These are phyloP conservation scores for Eristalinus sepulchralis DNA, from an alignment of 2,888 invertebrate genomes.

Conservation along the genomic window DNA sequence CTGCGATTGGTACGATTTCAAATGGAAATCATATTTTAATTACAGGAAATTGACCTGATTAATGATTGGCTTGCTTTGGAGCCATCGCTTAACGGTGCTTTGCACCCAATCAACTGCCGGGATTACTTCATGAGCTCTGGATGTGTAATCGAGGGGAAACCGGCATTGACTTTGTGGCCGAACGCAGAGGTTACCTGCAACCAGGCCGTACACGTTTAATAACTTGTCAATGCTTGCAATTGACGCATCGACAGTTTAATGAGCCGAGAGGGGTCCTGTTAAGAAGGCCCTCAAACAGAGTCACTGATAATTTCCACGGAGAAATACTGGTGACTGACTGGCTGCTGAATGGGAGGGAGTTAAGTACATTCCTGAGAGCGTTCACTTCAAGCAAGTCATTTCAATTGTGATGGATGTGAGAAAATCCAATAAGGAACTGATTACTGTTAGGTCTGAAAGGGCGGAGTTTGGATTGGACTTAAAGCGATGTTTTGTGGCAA, in stretches of 20 bases:
- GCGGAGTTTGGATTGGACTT: no score
- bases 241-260: background rate
- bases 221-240: background rate
- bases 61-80: constrained; percentile 20
- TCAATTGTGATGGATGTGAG: no score
- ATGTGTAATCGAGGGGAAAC: background rate
- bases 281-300: no score
- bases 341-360: no score
- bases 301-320: no score
- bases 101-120: background rate
- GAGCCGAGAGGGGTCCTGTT: background rate
- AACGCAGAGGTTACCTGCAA: background rate
- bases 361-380: no score
- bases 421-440: no score
- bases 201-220: background rate
- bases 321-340: no score
- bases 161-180: background rate
- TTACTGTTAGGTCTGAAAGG: no score
- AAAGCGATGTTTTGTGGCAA: no score
- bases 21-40: constrained; percentile 65
- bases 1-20: constrained; percentile 8
- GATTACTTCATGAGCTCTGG: constrained; percentile 1
- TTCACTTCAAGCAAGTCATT: no score
- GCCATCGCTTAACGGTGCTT: constrained; percentile 1
- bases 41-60: constrained; percentile 59